These are phyloP conservation scores for Leuciscus idus DNA, from an alignment of 2,113 vertebrate species.

Conservation along the genomic window DNA sequence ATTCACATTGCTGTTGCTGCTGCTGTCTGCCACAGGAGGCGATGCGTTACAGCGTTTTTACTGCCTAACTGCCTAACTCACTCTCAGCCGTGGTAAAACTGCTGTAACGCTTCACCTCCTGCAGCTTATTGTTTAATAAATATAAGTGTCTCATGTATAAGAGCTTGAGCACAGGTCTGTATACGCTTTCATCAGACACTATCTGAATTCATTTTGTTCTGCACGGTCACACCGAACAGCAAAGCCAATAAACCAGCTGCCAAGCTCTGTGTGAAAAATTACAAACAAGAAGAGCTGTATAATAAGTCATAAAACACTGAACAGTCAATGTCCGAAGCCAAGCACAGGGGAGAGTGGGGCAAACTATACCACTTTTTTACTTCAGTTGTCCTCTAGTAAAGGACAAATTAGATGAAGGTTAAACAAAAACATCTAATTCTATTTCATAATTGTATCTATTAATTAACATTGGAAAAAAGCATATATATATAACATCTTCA, in stretches of 20 bases:
- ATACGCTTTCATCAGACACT: neutral
- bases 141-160: neutral
- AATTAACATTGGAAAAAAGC: neutral
- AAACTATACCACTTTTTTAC: neutral
- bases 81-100: neutral
- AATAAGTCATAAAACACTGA: slow-evolving; percentile 22
- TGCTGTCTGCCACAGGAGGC: neutral
- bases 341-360: neutral
- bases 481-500: neutral
- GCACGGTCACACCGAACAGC: neutral
- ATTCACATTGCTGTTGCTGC: neutral
- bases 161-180: neutral
- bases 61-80: neutral
- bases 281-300: neutral
- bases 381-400: slow-evolving; percentile 1
- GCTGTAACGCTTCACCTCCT: neutral
- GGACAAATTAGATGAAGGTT: neutral
- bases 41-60: neutral
- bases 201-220: neutral
- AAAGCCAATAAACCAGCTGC: slow-evolving; percentile 18
- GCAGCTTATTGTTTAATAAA: slow-evolving; percentile 11
- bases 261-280: slow-evolving; percentile 8
- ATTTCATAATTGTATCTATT: neutral
- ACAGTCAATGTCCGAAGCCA: neutral
- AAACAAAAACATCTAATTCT: neutral